Conservation (phyloP, 1,140 invertebrate species). For the Camponotus pennsylvanicus region DNA sequence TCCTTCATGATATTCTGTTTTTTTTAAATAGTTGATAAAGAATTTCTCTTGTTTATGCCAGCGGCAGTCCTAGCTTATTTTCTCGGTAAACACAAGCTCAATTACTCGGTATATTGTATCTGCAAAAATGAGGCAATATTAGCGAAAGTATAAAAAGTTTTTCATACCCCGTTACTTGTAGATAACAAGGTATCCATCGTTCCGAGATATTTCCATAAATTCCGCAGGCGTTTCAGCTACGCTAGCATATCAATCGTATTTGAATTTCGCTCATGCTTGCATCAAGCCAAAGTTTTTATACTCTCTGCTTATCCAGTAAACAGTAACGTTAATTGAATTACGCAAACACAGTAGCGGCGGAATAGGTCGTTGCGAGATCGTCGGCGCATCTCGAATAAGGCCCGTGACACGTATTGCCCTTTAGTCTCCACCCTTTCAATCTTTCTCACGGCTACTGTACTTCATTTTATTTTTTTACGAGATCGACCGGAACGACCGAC, state of each 20-base stretch:
- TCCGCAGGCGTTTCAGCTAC: background rate
- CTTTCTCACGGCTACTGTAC: conserved; percentile 56
- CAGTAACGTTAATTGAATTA: conserved; percentile 37
- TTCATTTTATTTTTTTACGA: conserved; percentile 51
- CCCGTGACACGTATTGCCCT: conserved; percentile 75
- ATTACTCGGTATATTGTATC: background rate
- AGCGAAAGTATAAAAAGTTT: conserved; percentile 20
- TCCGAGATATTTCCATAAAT: background rate
- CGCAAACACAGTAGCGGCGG: background rate
- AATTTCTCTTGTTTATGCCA: conserved; percentile 3
- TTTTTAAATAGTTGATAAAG: conserved; percentile 14
- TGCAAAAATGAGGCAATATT: conserved; percentile 8
- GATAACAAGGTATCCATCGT: conserved; percentile 6
- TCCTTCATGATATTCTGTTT: background rate
- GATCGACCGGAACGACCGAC: conserved; percentile 60
- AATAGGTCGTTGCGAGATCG: conserved; percentile 70
- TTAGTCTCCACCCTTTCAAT: conserved; percentile 60
- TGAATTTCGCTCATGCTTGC: conserved; percentile 29
- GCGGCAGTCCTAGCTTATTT: conserved; percentile 12
- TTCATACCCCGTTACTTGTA: conserved; percentile 4
- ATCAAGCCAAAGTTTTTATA: conserved; percentile 14
- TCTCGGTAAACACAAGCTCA: conserved; percentile 21
- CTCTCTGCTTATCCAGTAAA: conserved; percentile 6
- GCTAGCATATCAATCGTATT: conserved; percentile 23
- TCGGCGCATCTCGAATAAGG: conserved; percentile 65